Evolutionary conservation across 2,888 invertebrate genomes (phyloP).

Genomic region (Neoascia interrupta): DNA sequence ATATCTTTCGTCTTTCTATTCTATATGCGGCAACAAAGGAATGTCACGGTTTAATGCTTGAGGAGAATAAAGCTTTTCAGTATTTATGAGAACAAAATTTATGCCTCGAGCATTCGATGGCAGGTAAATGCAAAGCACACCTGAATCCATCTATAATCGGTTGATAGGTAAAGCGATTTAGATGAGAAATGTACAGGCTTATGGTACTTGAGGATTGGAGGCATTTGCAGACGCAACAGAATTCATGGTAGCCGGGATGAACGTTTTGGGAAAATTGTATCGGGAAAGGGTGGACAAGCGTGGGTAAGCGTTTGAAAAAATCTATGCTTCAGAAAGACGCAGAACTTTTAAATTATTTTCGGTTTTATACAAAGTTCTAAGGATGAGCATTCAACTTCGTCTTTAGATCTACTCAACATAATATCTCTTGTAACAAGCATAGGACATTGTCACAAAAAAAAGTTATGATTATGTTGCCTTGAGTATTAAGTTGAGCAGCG

Average conservation of each 20-base stretch:
- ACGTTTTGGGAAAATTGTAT: too few relatives aligned
- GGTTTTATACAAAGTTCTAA: too few relatives aligned
- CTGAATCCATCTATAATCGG: slow-evolving; percentile 11
- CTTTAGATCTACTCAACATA: too few relatives aligned
- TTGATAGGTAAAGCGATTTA: background rate
- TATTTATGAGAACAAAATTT: slow-evolving; percentile 31
- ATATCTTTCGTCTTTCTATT: background rate
- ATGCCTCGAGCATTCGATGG: background rate
- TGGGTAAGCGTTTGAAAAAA: too few relatives aligned
- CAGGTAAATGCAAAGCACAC: slow-evolving; percentile 7
- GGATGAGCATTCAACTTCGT: too few relatives aligned
- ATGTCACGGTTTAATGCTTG: slow-evolving; percentile 8
- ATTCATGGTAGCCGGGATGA: background rate
- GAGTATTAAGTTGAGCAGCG: too few relatives aligned
- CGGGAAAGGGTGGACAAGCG: too few relatives aligned
- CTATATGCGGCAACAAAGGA: slow-evolving; percentile 5
- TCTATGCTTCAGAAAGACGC: too few relatives aligned
- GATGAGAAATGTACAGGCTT: background rate
- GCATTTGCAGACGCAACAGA: background rate
- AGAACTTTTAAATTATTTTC: too few relatives aligned
- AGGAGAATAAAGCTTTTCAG: background rate
- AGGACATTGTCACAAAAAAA: too few relatives aligned
- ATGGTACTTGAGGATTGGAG: background rate
- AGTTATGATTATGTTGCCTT: too few relatives aligned
- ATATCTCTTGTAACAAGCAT: too few relatives aligned